Evolutionary conservation across 2,113 vertebrate genomes (phyloP).

Genomic region (Dendropsophus ebraccatus): DNA sequence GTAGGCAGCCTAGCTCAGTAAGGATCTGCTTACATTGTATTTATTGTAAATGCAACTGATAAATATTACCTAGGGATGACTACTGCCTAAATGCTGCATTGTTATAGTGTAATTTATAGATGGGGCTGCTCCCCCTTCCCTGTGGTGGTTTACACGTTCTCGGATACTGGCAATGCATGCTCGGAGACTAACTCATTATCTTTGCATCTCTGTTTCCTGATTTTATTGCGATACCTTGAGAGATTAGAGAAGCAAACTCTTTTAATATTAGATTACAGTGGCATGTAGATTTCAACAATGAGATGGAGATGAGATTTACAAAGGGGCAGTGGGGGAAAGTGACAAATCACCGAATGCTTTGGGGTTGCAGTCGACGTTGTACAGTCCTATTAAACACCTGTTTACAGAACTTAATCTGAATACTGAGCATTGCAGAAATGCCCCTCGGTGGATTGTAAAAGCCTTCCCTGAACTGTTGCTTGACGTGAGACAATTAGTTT

Average conservation of each 20-base stretch:
- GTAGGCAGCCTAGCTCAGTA: too few species aligned
- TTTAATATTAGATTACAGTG: slow-evolving; percentile 40
- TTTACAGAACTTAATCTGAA: slow-evolving; percentile 42
- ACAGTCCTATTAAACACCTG: slow-evolving; percentile 53
- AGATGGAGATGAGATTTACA: slow-evolving; percentile 20
- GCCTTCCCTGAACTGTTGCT: slow-evolving; percentile 39
- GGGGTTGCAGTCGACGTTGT: slow-evolving; percentile 20
- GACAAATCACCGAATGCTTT: slow-evolving; percentile 33
- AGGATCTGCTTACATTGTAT: background rate
- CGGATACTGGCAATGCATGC: background rate
- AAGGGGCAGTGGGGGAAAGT: slow-evolving; percentile 51
- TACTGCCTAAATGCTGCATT: background rate
- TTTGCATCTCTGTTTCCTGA: slow-evolving; percentile 8
- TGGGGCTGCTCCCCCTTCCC: background rate
- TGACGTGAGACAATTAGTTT: slow-evolving; percentile 45
- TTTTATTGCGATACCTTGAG: slow-evolving; percentile 20
- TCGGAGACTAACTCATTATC: slow-evolving; percentile 17
- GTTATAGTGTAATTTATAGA: background rate
- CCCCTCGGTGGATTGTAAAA: slow-evolving; percentile 46
- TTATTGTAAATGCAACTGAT: background rate
- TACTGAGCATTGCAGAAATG: slow-evolving; percentile 39
- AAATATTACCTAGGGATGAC: background rate
- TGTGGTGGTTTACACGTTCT: background rate
- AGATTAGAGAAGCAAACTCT: slow-evolving; percentile 9
- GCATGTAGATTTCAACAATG: slow-evolving; percentile 19